A percentile compares a stretch with the other conserved stretches of the same genome.
These are phyloP conservation scores for Parus major DNA, from an alignment of 2,113 vertebrate species.

Conservation along the genomic window DNA sequence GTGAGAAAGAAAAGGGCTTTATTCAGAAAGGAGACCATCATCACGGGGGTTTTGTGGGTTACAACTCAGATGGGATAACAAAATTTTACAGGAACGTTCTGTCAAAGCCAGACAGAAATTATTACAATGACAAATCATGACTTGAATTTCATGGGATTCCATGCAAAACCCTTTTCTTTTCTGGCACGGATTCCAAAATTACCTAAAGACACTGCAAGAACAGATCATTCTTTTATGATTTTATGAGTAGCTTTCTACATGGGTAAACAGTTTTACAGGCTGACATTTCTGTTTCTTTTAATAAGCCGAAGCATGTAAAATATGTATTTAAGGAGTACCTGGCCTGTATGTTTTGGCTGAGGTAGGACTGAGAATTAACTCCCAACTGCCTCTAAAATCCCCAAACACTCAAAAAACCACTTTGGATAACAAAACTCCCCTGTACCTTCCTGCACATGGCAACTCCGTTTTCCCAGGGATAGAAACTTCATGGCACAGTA, in stretches of 20 bases:
- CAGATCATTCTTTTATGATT: neutral
- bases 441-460: neutral
- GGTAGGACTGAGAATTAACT: neutral
- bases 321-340: slow-evolving; percentile 16
- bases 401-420: neutral
- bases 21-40: neutral
- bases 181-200: neutral
- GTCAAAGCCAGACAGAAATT: neutral
- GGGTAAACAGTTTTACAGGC: neutral
- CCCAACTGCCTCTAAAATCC: neutral
- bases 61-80: neutral
- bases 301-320: slow-evolving; percentile 33
- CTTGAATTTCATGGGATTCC: neutral
- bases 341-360: slow-evolving; percentile 23
- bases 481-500: neutral
- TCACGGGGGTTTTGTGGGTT: neutral
- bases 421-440: neutral
- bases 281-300: slow-evolving; percentile 32
- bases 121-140: neutral
- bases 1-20: neutral
- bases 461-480: neutral
- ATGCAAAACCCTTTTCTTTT: neutral
- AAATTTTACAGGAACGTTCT: neutral
- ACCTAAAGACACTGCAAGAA: neutral
- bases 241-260: neutral